Conservation (phyloP, 2,113 vertebrate species). For the Corynorhinus townsendii region DNA sequence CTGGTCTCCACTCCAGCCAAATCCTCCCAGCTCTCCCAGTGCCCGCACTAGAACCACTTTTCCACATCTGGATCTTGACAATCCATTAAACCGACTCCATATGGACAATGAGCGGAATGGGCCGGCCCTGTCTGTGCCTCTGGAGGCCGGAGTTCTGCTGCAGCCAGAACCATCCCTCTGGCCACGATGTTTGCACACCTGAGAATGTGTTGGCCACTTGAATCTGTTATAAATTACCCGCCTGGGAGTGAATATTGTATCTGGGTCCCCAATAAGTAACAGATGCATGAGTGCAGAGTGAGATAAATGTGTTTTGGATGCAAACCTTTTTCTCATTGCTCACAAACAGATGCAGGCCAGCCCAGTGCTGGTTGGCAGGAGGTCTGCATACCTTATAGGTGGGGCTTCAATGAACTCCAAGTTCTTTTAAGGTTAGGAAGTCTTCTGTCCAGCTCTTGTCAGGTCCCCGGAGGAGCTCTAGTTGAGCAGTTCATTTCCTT, state of each 20-base stretch:
- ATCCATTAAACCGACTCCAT: slow-evolving; percentile 36
- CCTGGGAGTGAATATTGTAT: slow-evolving; percentile 67
- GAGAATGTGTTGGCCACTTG: slow-evolving; percentile 62
- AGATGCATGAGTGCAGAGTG: slow-evolving; percentile 61
- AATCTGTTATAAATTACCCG: slow-evolving; percentile 68
- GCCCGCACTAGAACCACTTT: background rate
- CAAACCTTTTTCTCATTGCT: slow-evolving; percentile 61
- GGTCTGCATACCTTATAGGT: slow-evolving; percentile 42
- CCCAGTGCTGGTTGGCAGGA: slow-evolving; percentile 17
- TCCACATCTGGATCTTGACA: background rate
- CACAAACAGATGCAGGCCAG: slow-evolving; percentile 51
- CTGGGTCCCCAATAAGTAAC: slow-evolving; percentile 65
- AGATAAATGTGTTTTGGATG: slow-evolving; percentile 63
- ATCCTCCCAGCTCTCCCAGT: background rate
- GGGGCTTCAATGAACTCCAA: slow-evolving; percentile 42
- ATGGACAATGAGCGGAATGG: slow-evolving; percentile 34
- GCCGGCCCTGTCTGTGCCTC: background rate
- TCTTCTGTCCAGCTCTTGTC: slow-evolving; percentile 15
- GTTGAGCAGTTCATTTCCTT: slow-evolving; percentile 32
- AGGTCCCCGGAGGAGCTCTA: background rate
- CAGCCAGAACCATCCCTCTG: background rate
- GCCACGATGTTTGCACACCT: slow-evolving; percentile 30
- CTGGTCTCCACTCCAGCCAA: background rate
- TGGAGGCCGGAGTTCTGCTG: background rate
- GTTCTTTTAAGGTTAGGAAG: slow-evolving; percentile 48